Conservation (phyloP, 2,888 invertebrate species). For the Dynastes tityus region DNA sequence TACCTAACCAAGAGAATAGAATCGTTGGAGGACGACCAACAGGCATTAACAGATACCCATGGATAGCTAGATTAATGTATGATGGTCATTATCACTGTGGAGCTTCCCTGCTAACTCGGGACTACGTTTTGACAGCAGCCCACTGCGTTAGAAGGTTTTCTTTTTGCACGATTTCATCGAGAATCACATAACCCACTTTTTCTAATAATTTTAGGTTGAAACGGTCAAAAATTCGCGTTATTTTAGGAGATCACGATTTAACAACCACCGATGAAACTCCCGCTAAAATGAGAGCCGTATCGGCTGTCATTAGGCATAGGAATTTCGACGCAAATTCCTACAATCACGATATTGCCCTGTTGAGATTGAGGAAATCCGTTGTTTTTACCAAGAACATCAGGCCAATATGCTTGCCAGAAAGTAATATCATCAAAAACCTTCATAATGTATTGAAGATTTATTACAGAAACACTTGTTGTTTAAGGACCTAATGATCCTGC, state of each 20-base stretch:
- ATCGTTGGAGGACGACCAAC: constrained; percentile 90
- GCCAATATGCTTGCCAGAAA: constrained; percentile 83
- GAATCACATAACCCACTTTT: neutral
- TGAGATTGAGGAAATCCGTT: constrained; percentile 85
- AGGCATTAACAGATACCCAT: constrained; percentile 87
- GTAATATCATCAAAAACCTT: constrained; percentile 1
- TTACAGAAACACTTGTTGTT: constrained; percentile 48
- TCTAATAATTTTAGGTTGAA: constrained; percentile 74
- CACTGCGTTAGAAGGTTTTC: constrained; percentile 85
- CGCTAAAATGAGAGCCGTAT: constrained; percentile 87
- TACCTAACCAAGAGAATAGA: constrained; percentile 88
- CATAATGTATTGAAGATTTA: neutral
- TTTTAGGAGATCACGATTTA: constrained; percentile 90
- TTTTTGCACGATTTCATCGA: neutral
- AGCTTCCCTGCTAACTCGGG: constrained; percentile 85
- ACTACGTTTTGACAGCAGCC: constrained; percentile 90
- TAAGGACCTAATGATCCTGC: constrained; percentile 76
- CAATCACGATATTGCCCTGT: constrained; percentile 88
- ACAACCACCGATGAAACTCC: constrained; percentile 83
- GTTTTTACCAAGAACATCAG: constrained; percentile 82
- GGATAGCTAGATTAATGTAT: constrained; percentile 90
- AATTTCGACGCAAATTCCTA: constrained; percentile 90
- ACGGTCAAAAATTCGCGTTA: constrained; percentile 85
- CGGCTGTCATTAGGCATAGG: constrained; percentile 83
- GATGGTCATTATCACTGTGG: constrained; percentile 93